A percentile compares a stretch with the other conserved stretches of the same genome.
phyloP scores from a whole-genome alignment of 1,140 invertebrate species.

The Drosophila repleta region DNA sequence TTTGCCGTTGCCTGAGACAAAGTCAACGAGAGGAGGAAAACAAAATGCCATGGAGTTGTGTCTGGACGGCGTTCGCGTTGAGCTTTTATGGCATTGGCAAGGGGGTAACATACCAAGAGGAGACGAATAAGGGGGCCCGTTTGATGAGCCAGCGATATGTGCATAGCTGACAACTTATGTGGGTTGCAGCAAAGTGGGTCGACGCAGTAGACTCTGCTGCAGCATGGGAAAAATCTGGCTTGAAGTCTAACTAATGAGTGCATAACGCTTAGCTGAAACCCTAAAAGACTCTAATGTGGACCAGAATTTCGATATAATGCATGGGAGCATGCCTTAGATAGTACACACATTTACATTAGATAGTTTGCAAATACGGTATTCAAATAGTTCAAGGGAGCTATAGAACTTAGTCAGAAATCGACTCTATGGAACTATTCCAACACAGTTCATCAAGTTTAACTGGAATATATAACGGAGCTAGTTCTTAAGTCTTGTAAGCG shows the following conservation, averaged over 20 bases:
- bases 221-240: slow-evolving; percentile 1
- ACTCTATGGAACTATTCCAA: no score
- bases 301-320: neutral
- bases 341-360: no score
- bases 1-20: slow-evolving; percentile 21
- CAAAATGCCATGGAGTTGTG: slow-evolving; percentile 68
- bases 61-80: slow-evolving; percentile 44
- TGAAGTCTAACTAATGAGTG: neutral
- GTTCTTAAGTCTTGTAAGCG: no score
- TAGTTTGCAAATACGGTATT: no score
- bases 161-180: slow-evolving; percentile 25
- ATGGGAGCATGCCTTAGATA: neutral
- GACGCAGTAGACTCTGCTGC: slow-evolving; percentile 6
- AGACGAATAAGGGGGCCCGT: slow-evolving; percentile 6
- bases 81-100: slow-evolving; percentile 45
- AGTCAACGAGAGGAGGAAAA: slow-evolving; percentile 23
- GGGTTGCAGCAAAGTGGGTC: slow-evolving; percentile 34
- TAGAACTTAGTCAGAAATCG: no score
- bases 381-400: no score
- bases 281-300: neutral
- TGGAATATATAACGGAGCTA: no score
- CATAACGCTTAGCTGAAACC: slow-evolving; percentile 1
- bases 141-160: slow-evolving; percentile 11
- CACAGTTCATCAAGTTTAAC: no score
- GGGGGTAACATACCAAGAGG: no score